Evolutionary conservation across 2,888 invertebrate genomes (phyloP).

Genomic region (Antheraea assamensis): DNA sequence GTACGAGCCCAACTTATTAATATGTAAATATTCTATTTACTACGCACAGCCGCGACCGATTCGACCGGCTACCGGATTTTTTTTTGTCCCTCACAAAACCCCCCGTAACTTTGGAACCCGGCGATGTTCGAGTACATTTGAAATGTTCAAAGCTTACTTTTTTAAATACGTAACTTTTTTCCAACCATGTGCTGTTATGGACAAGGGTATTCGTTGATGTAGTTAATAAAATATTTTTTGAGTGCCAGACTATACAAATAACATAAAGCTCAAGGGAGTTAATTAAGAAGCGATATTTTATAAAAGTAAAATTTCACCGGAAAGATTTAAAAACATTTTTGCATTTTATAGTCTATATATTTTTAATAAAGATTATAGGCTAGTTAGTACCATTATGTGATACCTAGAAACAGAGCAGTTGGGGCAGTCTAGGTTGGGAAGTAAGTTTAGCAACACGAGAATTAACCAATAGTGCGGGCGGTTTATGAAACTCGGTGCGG

Average conservation of each 20-base stretch:
- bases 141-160: background rate
- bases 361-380: too few relatives aligned
- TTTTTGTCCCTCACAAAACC: slow-evolving; percentile 19
- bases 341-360: too few relatives aligned
- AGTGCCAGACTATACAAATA: background rate
- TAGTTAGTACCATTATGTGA: too few relatives aligned
- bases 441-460: too few relatives aligned
- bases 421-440: too few relatives aligned
- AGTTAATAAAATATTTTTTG: background rate
- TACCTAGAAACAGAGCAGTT: too few relatives aligned
- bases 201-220: background rate
- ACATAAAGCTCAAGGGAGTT: too few relatives aligned
- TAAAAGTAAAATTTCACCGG: too few relatives aligned
- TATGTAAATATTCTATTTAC: slow-evolving; percentile 19
- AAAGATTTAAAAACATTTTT: too few relatives aligned
- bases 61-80: slow-evolving; percentile 7
- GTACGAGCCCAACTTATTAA: slow-evolving; percentile 11
- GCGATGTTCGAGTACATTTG: background rate
- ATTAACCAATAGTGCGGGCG: too few relatives aligned
- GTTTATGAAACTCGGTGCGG: too few relatives aligned
- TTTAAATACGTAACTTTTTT: background rate
- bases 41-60: slow-evolving; percentile 6
- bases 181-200: background rate
- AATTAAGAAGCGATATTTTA: too few relatives aligned
- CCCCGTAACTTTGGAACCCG: background rate